A percentile compares a stretch with the other conserved stretches of the same genome.
phyloP scores from a whole-genome alignment of 2,888 invertebrate species.

The Mermis nigrescens region DNA sequence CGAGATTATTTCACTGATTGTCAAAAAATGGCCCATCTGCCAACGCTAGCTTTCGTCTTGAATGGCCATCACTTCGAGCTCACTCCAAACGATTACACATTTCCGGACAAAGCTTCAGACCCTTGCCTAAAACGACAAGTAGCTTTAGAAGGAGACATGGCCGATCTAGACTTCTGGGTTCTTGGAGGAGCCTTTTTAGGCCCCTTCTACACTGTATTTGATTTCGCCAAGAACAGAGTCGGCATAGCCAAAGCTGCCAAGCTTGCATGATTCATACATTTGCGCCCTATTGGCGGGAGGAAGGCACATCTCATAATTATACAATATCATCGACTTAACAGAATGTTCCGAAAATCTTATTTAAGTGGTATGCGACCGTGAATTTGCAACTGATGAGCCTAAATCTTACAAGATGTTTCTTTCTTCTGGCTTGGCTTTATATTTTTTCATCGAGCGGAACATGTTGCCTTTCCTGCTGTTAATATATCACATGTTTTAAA shows the following conservation, averaged over 20 bases:
- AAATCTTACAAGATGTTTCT: too few species aligned
- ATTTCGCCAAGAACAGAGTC: not conserved
- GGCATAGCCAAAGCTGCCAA: not conserved
- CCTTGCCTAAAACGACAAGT: not conserved
- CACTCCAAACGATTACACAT: not conserved
- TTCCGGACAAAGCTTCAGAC: not conserved
- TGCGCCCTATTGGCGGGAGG: too few species aligned
- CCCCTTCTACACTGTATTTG: not conserved
- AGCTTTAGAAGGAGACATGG: not conserved
- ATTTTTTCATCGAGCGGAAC: too few species aligned
- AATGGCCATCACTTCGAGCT: not conserved
- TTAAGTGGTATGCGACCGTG: too few species aligned
- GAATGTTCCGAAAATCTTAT: too few species aligned
- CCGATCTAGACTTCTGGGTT: slow-evolving; percentile 4
- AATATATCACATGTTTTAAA: too few species aligned
- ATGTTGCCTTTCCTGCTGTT: too few species aligned
- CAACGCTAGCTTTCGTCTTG: not conserved
- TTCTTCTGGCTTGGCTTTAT: too few species aligned
- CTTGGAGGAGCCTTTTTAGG: not conserved
- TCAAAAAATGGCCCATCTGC: not conserved
- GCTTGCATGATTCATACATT: too few species aligned
- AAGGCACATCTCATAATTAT: too few species aligned
- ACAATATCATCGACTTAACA: too few species aligned
- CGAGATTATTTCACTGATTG: not conserved
- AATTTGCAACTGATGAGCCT: too few species aligned